Evolutionary conservation across 2,888 invertebrate species (phyloP).

Genomic region (Nomada fucata): DNA sequence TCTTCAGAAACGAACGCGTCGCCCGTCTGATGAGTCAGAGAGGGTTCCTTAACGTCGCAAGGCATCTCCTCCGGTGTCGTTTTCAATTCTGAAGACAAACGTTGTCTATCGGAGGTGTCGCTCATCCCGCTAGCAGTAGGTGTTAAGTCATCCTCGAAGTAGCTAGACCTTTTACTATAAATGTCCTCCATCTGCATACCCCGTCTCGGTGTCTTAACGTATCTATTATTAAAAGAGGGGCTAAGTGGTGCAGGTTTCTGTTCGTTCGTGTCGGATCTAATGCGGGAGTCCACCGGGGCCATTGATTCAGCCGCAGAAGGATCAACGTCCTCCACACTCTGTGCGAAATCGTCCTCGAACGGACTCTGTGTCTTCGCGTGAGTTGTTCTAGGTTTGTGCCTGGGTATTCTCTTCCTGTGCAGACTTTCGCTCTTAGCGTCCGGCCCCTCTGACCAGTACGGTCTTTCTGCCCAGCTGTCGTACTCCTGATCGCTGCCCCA

Average conservation of each 20-base stretch:
- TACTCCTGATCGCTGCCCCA: constrained; percentile 83
- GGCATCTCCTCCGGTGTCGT: constrained; percentile 79
- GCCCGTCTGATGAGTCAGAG: constrained; percentile 42
- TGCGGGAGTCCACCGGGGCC: constrained; percentile 71
- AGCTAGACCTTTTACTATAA: constrained; percentile 76
- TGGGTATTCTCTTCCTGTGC: constrained; percentile 80
- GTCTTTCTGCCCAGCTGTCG: constrained; percentile 80
- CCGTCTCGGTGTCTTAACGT: constrained; percentile 68
- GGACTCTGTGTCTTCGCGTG: constrained; percentile 85
- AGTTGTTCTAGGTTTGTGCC: constrained; percentile 76
- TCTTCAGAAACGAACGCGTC: constrained; percentile 77
- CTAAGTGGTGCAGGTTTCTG: constrained; percentile 58
- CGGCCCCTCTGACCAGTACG: constrained; percentile 81
- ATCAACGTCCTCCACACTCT: constrained; percentile 81
- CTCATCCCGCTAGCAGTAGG: constrained; percentile 83
- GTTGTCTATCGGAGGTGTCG: constrained; percentile 78
- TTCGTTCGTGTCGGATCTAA: constrained; percentile 70
- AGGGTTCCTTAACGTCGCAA: constrained; percentile 66
- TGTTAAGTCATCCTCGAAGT: constrained; percentile 87
- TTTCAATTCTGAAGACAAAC: constrained; percentile 76
- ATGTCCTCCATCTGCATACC: constrained; percentile 67
- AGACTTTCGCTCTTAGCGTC: constrained; percentile 79
- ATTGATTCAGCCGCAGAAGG: constrained; percentile 72
- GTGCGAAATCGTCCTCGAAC: constrained; percentile 87
- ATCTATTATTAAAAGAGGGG: constrained; percentile 45